phyloP scores from a whole-genome alignment of 1,140 invertebrate species.

The Solenopsis fugax region DNA sequence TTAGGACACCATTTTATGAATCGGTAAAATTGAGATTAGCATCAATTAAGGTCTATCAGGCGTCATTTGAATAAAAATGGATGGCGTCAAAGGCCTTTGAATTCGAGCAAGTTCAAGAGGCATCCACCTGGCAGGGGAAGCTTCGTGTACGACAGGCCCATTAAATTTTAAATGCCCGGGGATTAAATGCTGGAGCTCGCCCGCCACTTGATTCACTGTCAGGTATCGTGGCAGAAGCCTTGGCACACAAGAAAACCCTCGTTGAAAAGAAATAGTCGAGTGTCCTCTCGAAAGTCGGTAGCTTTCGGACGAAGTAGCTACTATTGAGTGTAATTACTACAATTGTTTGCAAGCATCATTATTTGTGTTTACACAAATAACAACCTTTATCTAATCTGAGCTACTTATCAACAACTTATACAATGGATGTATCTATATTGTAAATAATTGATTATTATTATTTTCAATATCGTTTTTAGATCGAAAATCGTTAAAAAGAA shows the following conservation, averaged over 20 bases:
- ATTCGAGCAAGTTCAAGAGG: conserved; percentile 25
- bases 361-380: neutral
- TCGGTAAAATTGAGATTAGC: conserved; percentile 45
- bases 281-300: conserved; percentile 28
- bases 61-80: conserved; percentile 49
- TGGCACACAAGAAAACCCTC: neutral
- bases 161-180: conserved; percentile 54
- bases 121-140: conserved; percentile 1
- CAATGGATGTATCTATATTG: neutral
- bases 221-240: conserved; percentile 11
- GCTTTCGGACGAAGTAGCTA: conserved; percentile 19
- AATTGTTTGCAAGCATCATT: conserved; percentile 3
- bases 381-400: neutral
- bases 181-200: conserved; percentile 42
- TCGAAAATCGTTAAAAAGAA: neutral
- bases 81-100: conserved; percentile 45
- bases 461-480: neutral
- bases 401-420: neutral
- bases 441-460: neutral
- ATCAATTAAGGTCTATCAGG: conserved; percentile 19
- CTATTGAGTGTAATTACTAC: conserved; percentile 34
- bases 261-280: conserved; percentile 54
- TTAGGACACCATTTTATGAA: conserved; percentile 29
- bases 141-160: conserved; percentile 50
- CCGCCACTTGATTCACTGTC: conserved; percentile 33